phyloP scores from a whole-genome alignment of 2,888 invertebrate genomes.

The Hirtodrosophila cameraria region DNA sequence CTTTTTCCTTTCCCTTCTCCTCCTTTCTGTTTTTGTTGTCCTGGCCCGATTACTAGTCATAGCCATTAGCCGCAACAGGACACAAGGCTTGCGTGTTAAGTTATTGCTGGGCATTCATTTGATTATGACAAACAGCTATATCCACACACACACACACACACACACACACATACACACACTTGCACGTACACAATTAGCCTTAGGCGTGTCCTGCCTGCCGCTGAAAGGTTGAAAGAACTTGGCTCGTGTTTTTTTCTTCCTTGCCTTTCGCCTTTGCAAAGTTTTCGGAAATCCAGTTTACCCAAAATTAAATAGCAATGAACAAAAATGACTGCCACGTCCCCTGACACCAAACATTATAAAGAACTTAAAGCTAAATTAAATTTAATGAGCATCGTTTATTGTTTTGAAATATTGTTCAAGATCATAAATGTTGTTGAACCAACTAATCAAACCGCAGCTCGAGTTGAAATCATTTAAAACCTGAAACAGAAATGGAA shows the following conservation, averaged over 20 bases:
- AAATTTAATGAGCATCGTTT: too few relatives aligned
- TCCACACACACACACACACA: constrained; percentile 19
- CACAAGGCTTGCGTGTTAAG: constrained; percentile 65
- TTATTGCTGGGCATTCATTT: constrained; percentile 69
- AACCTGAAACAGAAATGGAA: too few relatives aligned
- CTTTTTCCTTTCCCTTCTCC: background rate
- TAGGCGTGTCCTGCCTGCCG: constrained; percentile 64
- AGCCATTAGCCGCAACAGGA: constrained; percentile 58
- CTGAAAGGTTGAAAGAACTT: constrained; percentile 54
- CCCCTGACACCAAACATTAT: constrained; percentile 26
- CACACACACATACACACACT: constrained; percentile 6
- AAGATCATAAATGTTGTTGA: too few relatives aligned
- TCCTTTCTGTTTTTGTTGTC: background rate
- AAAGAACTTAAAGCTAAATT: constrained; percentile 18
- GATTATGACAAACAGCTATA: constrained; percentile 67
- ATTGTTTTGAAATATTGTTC: too few relatives aligned
- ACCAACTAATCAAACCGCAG: too few relatives aligned
- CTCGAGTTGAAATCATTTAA: too few relatives aligned
- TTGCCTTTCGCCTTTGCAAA: constrained; percentile 2
- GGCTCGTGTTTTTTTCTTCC: constrained; percentile 16
- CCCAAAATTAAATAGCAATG: constrained; percentile 16
- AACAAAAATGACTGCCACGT: constrained; percentile 30
- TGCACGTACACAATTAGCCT: constrained; percentile 59
- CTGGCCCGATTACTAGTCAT: constrained; percentile 49
- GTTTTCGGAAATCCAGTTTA: constrained; percentile 8